Conservation (phyloP, 2,113 vertebrate genomes). For the Falco punctatus region DNA sequence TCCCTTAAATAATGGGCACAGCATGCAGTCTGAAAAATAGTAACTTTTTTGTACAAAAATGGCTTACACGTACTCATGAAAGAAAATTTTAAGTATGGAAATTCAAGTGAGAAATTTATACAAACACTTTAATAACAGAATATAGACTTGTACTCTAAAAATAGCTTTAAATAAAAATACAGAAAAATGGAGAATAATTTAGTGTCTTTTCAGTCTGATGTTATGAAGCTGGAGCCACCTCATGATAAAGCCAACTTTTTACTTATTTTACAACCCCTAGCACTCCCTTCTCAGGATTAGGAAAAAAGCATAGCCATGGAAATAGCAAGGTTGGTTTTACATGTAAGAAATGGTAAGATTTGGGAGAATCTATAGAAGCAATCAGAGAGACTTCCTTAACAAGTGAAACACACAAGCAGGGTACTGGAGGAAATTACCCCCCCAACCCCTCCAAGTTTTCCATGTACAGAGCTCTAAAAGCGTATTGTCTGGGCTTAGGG, state of each 20-base stretch:
- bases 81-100: not conserved
- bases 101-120: not conserved
- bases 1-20: not conserved
- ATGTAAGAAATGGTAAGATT: no score
- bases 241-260: not conserved
- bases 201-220: not conserved
- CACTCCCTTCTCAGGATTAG: not conserved
- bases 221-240: not conserved
- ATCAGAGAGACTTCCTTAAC: not conserved
- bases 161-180: not conserved
- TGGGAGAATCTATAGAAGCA: no score
- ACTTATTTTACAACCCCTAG: not conserved
- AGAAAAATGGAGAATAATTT: not conserved
- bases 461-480: not conserved
- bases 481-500: not conserved
- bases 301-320: not conserved
- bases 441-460: not conserved
- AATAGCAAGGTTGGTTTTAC: no score
- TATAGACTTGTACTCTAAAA: not conserved
- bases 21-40: not conserved
- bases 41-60: not conserved
- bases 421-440: not conserved
- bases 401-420: not conserved
- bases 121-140: not conserved
- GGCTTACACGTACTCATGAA: not conserved